These are phyloP conservation scores for Phoenicopterus ruber DNA, from an alignment of 2,113 vertebrate species.

Conservation along the genomic window DNA sequence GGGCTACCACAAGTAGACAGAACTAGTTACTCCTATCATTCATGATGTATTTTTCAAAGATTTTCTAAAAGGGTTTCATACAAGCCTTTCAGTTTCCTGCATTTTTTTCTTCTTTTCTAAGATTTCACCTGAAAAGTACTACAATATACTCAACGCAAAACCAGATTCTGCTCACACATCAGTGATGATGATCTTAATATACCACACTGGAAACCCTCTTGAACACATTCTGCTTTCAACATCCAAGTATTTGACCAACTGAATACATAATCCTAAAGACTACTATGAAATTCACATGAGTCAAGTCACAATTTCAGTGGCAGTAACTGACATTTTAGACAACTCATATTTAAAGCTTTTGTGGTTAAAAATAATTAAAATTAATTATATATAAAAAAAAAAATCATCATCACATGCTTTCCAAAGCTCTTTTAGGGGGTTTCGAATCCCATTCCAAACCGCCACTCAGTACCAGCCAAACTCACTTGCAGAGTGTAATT, in stretches of 20 bases:
- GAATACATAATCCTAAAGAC: not conserved
- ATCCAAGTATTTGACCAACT: not conserved
- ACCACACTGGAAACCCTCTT: not conserved
- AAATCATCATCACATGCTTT: not conserved
- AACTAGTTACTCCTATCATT: not conserved
- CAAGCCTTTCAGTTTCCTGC: not conserved
- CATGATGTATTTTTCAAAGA: not conserved
- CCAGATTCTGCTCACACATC: not conserved
- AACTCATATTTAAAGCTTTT: not conserved
- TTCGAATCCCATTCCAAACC: not conserved
- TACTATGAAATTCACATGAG: not conserved
- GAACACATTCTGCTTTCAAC: not conserved
- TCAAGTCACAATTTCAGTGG: not conserved
- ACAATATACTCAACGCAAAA: not conserved
- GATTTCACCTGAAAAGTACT: not conserved
- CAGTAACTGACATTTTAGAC: not conserved
- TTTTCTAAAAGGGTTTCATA: not conserved
- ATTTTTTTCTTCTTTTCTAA: not conserved
- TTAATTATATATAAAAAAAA: not conserved
- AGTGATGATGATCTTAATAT: not conserved
- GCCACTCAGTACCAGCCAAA: not conserved
- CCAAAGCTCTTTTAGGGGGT: not conserved
- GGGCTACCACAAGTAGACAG: not conserved
- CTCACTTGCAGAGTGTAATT: conserved; percentile 90
- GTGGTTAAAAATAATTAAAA: not conserved